Evolutionary conservation across 2,888 invertebrate genomes (phyloP), one percentile per base, ranked within the genome.

Genomic region (Allygus modestus): DNA sequence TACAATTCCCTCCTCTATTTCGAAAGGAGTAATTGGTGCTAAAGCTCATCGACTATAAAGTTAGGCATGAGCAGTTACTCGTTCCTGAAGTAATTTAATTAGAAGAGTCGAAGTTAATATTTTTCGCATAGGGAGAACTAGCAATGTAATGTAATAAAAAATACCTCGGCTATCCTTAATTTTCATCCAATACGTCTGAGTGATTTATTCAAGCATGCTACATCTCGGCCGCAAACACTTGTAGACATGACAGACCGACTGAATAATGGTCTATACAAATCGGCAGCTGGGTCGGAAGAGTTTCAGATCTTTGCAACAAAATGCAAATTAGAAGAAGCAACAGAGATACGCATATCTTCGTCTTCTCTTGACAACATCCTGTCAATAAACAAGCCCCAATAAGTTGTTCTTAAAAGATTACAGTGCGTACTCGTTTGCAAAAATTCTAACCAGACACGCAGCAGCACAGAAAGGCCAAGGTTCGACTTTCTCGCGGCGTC

Each of bases 401-500:
- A 23, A 54, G 9, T 23, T 54, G 11, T 23, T 54, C 12, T 17
- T 17, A 46, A 4, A 7, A 4, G 46, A 46, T 4, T 9, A 37
- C 37, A 37, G 12, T 23, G 58, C 58, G 20, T 46, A 17, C n/a
- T 15, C 28, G 28, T 65, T 65, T 65, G 65, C 65, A 28, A 65
- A n/a, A 65, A 31, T 65, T 65, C 20, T 28, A 20, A 12, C 65
- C 65, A 28, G 65, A 31, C 28, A 65, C 65, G 65, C 65, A 65
- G 31, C 15, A 15, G 9, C 65, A 15, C 65, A 31, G 65, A 77
- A 77, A 77, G 77, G 77, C 41, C 77, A 77, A 77, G 77, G 77
- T 77, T 77, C 77, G 77, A 77, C 77, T 77, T 77, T 77, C 77
- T 43, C 51, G 26, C 51, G 41, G 43, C 73, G 71, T 71, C 77